Evolutionary conservation across 2,113 vertebrate genomes (phyloP), one percentile per base, ranked within the genome.

Genomic region (Puma concolor): DNA sequence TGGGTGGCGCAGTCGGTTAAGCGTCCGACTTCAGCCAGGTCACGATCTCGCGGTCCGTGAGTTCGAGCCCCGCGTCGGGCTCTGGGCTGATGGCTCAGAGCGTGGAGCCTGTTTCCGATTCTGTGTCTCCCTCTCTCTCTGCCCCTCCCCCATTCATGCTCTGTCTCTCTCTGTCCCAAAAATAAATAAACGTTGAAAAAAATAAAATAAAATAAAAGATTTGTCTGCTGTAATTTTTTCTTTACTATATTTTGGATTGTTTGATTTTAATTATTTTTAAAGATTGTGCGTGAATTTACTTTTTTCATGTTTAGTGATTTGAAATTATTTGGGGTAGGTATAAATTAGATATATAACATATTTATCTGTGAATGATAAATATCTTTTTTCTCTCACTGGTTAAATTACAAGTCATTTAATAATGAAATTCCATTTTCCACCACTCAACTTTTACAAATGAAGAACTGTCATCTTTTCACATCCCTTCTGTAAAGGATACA

Each of bases 381-480:
- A 76, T 64, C 25, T 88, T 91, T 67, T 64, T 41, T 93, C 29
- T 82, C 17, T 90, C 50, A 81, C 54, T 94, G 54, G 48, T 63
- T 71, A 92, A 83, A 94, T 94, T 88, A 89, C 0, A 69, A 48
- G 60, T 74, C 31, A 91, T 88, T 79, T 82, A 71, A 27, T 80
- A 85, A 44, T 64, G 4, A n/a, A 87, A 74, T 91, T 96, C n/a
- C 8, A 96, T 91, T 97, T 96, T 64, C 50, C 3, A 69, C 21
- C 76, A 80, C 36, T 71, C 79, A 94, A 74, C 16, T 84, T 95
- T 71, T 94, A 92, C 50, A 97, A 79, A 88, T 86, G 33, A 96
- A 57, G 15, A 76, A 8, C 9, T 84, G 60, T 50, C 36, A 90
- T 50, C 23, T 91, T 92, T 96, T 77, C 9, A 29, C 5, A 85